A percentile compares a stretch with the other conserved stretches of the same genome.
phyloP scores from a whole-genome alignment of 2,888 invertebrate species.

The Seira sanloemensis region DNA sequence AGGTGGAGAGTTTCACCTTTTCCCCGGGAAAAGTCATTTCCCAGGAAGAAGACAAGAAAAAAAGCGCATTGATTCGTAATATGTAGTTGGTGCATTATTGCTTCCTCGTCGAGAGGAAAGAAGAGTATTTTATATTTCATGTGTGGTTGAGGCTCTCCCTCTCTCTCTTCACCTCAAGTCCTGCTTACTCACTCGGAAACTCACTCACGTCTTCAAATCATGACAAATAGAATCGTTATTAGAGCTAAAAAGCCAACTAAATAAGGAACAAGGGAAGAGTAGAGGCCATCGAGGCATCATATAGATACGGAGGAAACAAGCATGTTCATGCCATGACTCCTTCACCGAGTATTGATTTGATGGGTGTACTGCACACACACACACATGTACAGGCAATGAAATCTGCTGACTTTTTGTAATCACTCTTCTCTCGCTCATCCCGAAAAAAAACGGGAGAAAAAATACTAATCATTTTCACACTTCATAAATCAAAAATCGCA shows the following conservation, averaged over 20 bases:
- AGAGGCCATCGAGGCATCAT: no score
- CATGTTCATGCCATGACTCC: background rate
- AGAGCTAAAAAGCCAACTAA: constrained; percentile 17
- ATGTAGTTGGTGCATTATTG: no score
- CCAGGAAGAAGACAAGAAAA: no score
- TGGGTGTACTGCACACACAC: no score
- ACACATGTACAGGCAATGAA: background rate
- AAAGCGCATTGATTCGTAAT: no score
- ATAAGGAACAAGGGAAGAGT: constrained; percentile 2
- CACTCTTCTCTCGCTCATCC: background rate
- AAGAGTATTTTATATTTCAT: constrained; percentile 25
- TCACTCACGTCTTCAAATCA: constrained; percentile 45
- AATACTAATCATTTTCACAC: constrained; percentile 4
- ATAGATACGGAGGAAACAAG: no score
- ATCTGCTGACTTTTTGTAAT: background rate
- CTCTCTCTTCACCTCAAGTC: constrained; percentile 17
- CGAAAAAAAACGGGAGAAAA: no score
- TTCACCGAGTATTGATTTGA: background rate
- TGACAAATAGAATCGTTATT: constrained; percentile 17
- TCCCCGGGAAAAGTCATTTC: constrained; percentile 11
- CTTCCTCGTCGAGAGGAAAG: constrained; percentile 29
- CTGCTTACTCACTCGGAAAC: constrained; percentile 49
- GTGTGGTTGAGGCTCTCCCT: constrained; percentile 20
- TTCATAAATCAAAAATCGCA: constrained; percentile 1
- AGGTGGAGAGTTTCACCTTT: constrained; percentile 7